Conservation (phyloP, 1,140 invertebrate species). For the Bombus sibiricus region DNA sequence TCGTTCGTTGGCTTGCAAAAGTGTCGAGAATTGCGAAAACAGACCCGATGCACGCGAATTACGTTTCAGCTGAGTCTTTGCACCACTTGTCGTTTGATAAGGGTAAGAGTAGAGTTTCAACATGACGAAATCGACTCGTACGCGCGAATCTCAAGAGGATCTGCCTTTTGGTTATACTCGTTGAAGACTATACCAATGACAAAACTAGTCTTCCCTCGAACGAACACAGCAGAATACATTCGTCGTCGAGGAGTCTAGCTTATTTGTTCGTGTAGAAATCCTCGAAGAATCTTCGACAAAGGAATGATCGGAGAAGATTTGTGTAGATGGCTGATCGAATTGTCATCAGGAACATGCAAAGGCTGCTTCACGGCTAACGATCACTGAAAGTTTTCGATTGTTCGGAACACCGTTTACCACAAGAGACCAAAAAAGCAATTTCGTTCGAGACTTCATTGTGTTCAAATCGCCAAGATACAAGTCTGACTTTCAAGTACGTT, state of each 20-base stretch:
- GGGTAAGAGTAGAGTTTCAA: neutral
- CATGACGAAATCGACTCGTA: neutral
- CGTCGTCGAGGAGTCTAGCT: neutral
- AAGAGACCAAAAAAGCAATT: constrained; percentile 42
- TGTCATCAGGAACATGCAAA: neutral
- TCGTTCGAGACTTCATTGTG: constrained; percentile 62
- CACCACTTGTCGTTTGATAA: neutral
- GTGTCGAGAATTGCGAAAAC: neutral
- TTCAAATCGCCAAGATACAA: constrained; percentile 52
- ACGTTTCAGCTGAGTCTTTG: neutral
- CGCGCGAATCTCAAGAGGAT: neutral
- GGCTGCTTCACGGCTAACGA: constrained; percentile 15
- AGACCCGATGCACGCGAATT: neutral
- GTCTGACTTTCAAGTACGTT: constrained; percentile 29
- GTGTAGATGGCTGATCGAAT: neutral
- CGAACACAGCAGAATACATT: neutral
- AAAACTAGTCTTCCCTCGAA: neutral
- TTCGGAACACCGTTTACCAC: neutral
- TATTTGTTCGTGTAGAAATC: neutral
- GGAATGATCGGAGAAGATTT: neutral
- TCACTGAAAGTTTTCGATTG: constrained; percentile 8
- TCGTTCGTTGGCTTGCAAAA: neutral
- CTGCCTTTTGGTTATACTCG: neutral
- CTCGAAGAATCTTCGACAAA: neutral
- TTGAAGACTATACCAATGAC: neutral